Evolutionary conservation across 2,797 vertebrate species (phyloP).

Genomic region (Lagodon rhomboides): DNA sequence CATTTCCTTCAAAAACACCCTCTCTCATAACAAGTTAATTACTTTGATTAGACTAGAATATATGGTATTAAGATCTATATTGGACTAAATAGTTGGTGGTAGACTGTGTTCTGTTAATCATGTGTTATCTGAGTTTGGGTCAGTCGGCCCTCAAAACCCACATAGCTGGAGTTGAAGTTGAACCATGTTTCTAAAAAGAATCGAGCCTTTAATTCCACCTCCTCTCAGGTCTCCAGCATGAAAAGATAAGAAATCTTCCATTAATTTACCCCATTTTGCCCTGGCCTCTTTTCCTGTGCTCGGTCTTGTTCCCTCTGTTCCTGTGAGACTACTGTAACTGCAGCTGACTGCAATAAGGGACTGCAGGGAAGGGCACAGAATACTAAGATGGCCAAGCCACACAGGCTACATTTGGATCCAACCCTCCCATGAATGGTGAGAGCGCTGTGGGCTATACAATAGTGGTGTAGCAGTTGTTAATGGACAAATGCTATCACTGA

Average conservation of each 20-base stretch:
- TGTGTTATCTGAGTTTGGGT: neutral
- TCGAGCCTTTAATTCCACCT: slow-evolving; percentile 2
- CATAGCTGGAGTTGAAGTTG: neutral
- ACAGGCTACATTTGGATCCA: slow-evolving; percentile 60
- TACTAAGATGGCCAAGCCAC: slow-evolving; percentile 62
- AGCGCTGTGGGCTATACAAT: slow-evolving; percentile 33
- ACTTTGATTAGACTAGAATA: neutral
- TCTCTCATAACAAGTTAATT: neutral
- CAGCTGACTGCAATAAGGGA: slow-evolving; percentile 61
- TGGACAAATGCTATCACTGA: slow-evolving; percentile 44
- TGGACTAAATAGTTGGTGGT: neutral
- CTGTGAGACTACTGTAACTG: slow-evolving; percentile 59
- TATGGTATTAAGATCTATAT: neutral
- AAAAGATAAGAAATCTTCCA: slow-evolving; percentile 34
- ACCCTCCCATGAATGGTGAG: slow-evolving; percentile 45
- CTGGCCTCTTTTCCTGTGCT: slow-evolving; percentile 34
- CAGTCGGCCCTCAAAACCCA: neutral
- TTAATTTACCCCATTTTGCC: slow-evolving; percentile 47
- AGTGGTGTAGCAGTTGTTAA: slow-evolving; percentile 43
- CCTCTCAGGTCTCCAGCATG: slow-evolving; percentile 6
- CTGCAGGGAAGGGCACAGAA: slow-evolving; percentile 69
- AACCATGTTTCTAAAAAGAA: slow-evolving; percentile 11
- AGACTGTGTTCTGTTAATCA: slow-evolving; percentile 10
- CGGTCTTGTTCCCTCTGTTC: slow-evolving; percentile 42
- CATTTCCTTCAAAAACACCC: slow-evolving; percentile 5